phyloP scores from a whole-genome alignment of 2,797 vertebrate genomes.

The Melanogrammus aeglefinus region DNA sequence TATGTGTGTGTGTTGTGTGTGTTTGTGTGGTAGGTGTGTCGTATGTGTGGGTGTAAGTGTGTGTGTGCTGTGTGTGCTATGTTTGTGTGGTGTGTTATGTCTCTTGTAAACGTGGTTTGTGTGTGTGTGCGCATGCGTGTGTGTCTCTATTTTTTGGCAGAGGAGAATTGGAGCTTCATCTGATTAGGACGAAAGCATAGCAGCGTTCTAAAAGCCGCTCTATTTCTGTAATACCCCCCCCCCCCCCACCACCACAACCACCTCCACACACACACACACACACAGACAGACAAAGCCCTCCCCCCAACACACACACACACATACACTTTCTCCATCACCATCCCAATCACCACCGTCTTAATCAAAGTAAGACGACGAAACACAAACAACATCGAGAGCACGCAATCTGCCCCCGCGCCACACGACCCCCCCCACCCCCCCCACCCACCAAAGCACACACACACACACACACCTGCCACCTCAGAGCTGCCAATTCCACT shows the following conservation, averaged over 20 bases:
- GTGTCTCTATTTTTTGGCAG: slow-evolving; percentile 36
- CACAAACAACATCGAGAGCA: too few species aligned
- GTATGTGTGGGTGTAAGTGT: not conserved
- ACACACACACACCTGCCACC: slow-evolving; percentile 58
- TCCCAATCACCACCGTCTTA: slow-evolving; percentile 39
- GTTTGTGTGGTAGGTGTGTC: too few species aligned
- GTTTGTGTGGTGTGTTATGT: not conserved
- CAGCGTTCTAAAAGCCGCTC: slow-evolving; percentile 55
- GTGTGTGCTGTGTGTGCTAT: not conserved
- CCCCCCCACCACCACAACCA: slow-evolving; percentile 4
- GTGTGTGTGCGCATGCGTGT: not conserved
- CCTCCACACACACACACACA: too few species aligned
- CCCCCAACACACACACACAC: not conserved
- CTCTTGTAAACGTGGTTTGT: not conserved
- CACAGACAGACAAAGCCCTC: too few species aligned
- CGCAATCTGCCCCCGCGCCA: too few species aligned
- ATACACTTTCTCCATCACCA: slow-evolving; percentile 13
- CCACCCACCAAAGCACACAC: too few species aligned
- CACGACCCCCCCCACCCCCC: too few species aligned
- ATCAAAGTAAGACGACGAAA: slow-evolving; percentile 68
- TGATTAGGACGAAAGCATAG: slow-evolving; percentile 61
- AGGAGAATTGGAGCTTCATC: slow-evolving; percentile 54
- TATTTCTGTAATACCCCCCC: slow-evolving; percentile 34
- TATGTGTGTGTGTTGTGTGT: too few species aligned
- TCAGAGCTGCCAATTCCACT: slow-evolving; percentile 24